Conservation (phyloP, 1,140 invertebrate species). For the Bombus waltoni region DNA sequence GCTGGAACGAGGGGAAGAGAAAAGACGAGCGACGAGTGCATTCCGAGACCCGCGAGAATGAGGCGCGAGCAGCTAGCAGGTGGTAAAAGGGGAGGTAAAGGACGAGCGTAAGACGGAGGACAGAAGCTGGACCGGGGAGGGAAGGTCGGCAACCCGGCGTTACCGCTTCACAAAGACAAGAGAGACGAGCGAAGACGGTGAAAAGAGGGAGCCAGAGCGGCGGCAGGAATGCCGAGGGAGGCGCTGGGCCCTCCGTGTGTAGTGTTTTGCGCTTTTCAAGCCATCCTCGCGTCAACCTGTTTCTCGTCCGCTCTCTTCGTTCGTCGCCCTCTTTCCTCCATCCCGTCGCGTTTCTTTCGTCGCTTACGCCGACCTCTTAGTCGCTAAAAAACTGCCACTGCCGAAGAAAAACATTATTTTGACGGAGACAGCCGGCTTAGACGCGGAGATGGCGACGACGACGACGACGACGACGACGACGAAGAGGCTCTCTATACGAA, state of each 20-base stretch:
- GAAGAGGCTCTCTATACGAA: background rate
- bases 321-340: background rate
- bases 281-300: slow-evolving; percentile 58
- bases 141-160: slow-evolving; percentile 49
- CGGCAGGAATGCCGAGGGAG: slow-evolving; percentile 46
- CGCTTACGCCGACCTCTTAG: slow-evolving; percentile 15
- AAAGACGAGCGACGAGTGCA: slow-evolving; percentile 56
- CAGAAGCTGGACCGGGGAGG: slow-evolving; percentile 38
- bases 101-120: slow-evolving; percentile 46
- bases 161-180: slow-evolving; percentile 51
- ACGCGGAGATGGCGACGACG: background rate
- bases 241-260: background rate
- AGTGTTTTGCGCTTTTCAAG: slow-evolving; percentile 59
- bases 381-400: slow-evolving; percentile 24
- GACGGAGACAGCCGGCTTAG: background rate
- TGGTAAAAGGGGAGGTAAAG: slow-evolving; percentile 57
- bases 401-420: slow-evolving; percentile 30
- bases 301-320: slow-evolving; percentile 27
- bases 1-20: slow-evolving; percentile 47
- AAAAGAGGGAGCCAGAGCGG: slow-evolving; percentile 32
- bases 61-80: slow-evolving; percentile 57
- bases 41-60: slow-evolving; percentile 57
- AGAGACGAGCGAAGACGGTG: slow-evolving; percentile 28
- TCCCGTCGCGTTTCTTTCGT: slow-evolving; percentile 9
- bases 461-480: too few relatives aligned